Conservation (phyloP, 2,888 invertebrate species). For the Lobophora halterata region DNA sequence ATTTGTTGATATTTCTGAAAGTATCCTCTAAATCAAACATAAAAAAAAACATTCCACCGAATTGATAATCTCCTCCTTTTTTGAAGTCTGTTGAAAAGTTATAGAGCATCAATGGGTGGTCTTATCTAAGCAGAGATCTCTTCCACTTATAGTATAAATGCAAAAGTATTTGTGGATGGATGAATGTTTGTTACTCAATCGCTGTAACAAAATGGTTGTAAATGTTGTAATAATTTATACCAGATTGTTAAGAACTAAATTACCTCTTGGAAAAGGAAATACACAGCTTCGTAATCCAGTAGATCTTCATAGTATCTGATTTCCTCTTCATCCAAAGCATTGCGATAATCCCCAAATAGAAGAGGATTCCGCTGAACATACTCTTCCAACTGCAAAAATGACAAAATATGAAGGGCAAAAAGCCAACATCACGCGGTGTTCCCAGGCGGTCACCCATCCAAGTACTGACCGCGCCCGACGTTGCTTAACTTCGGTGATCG, state of each 20-base stretch:
- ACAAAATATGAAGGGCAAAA: slow-evolving; percentile 33
- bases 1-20: too few relatives aligned
- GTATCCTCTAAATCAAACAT: too few relatives aligned
- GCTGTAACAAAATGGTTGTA: too few relatives aligned
- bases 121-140: too few relatives aligned
- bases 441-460: slow-evolving; percentile 59
- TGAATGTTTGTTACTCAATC: too few relatives aligned
- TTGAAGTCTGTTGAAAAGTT: too few relatives aligned
- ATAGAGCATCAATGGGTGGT: too few relatives aligned
- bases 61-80: too few relatives aligned
- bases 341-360: slow-evolving; percentile 93
- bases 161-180: too few relatives aligned
- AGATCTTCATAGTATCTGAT: slow-evolving; percentile 93
- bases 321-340: slow-evolving; percentile 90
- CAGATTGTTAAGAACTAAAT: neutral
- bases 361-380: slow-evolving; percentile 90
- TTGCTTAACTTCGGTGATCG: slow-evolving; percentile 74
- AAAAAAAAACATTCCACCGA: too few relatives aligned
- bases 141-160: too few relatives aligned
- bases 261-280: slow-evolving; percentile 92
- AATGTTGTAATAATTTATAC: too few relatives aligned
- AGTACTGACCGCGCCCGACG: slow-evolving; percentile 71
- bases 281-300: slow-evolving; percentile 94
- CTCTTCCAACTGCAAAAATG: slow-evolving; percentile 71
- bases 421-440: slow-evolving; percentile 54